phyloP scores from a whole-genome alignment of 30 jellyfish, hydroid and myxozoan genomes.

The Sanderia malayensis region DNA sequence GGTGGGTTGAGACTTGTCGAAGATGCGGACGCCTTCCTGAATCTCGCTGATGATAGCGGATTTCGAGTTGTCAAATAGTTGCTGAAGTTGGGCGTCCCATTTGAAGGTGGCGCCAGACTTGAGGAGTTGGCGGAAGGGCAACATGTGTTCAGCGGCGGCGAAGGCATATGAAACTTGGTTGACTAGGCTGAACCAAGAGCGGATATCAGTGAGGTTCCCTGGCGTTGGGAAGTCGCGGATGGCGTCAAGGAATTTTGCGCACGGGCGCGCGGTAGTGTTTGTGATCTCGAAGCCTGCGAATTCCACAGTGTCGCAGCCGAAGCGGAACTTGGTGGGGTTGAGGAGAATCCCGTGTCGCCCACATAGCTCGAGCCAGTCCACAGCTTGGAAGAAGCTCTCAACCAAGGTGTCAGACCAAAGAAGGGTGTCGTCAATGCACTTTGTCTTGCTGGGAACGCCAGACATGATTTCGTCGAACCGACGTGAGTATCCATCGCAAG shows the following conservation, averaged over 20 bases:
- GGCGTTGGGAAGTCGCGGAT: conserved; percentile 15
- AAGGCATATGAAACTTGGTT: no score
- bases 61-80: conserved; percentile 1
- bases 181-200: neutral
- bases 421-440: conserved; percentile 20
- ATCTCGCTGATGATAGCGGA: neutral
- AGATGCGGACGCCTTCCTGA: conserved; percentile 8
- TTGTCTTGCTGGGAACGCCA: conserved; percentile 13
- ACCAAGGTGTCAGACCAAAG: neutral
- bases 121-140: neutral
- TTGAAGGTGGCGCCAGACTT: neutral
- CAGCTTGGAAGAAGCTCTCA: conserved; percentile 5
- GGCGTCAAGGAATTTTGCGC: neutral
- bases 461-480: conserved; percentile 35
- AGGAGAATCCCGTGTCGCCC: neutral
- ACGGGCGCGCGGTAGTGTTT: neutral
- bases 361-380: conserved; percentile 11
- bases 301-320: conserved; percentile 24
- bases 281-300: conserved; percentile 48
- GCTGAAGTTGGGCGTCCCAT: neutral
- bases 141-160: neutral
- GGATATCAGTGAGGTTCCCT: neutral
- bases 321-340: conserved; percentile 8
- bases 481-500: conserved; percentile 43
- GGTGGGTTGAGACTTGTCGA: neutral